Evolutionary conservation across 2,797 vertebrate species (phyloP), one percentile per base, ranked within the genome.

Genomic region (Erpetoichthys calabaricus): DNA sequence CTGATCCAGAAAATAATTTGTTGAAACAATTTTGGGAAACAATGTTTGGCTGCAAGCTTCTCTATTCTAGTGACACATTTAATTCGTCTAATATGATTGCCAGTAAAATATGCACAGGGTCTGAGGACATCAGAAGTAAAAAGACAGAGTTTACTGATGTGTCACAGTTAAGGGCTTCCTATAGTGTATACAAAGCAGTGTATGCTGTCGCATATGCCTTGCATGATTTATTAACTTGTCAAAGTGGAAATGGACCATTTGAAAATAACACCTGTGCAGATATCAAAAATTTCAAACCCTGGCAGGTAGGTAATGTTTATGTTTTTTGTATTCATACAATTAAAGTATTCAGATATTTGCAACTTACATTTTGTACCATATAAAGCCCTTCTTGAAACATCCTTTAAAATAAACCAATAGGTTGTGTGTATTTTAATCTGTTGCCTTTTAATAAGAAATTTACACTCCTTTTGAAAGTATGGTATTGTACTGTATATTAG

Each of bases 131-230:
- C 4, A 54, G 43, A 25, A 25, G 25, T 25, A 25, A 25, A 25
- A 25, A 25, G 25, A 25, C 25, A 25, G 25, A 25, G 25, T 25
- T 25, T 25, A 25, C 25, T 2, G 10, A 54, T 25, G 6, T 57
- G 8, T 45, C 44, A 8, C 43, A n/a, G 25, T 43, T 84, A 47
- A 76, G 79, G 67, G 79, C 75, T 59, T 72, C 76, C 3, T 64
- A 56, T 51, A 82, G 81, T 59, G 80, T 86, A 4, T 85, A 86
- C 61, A 83, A 75, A 68, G 80, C 79, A 8, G 62, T 83, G 6
- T 83, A 82, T 59, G 75, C 83, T 42, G 68, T 81, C 4, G 81
- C 80, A 2, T 66, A 81, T 67, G 74, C 82, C 52, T 58, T 86
- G 55, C 75, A 82, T 59, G 72, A 53, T 43, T 59, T 81, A 53